Evolutionary conservation across 1,140 invertebrate genomes (phyloP).

Genomic region (Drosophila simulans): DNA sequence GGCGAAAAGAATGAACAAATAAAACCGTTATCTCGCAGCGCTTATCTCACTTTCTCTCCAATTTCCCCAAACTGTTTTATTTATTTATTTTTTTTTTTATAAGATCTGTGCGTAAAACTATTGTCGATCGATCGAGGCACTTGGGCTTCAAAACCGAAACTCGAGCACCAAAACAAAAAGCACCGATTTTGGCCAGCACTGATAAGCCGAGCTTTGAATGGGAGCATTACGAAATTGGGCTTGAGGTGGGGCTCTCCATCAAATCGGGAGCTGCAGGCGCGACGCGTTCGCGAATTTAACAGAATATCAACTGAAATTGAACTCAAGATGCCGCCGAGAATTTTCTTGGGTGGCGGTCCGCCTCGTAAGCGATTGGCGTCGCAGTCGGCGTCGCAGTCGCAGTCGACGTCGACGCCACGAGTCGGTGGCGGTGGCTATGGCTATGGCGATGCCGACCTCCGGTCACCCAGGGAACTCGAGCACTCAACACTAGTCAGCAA

Average conservation of each 20-base stretch:
- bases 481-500: conserved; percentile 45
- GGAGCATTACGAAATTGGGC: conserved; percentile 20
- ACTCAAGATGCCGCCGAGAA: conserved; percentile 74
- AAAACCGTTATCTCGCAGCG: conserved; percentile 30
- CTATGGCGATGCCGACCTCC: conserved; percentile 47
- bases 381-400: conserved; percentile 38
- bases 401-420: conserved; percentile 26
- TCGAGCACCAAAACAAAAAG: conserved; percentile 21
- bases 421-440: conserved; percentile 39
- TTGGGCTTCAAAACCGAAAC: neutral
- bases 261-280: conserved; percentile 57
- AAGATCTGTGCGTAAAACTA: no score
- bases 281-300: conserved; percentile 82
- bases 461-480: conserved; percentile 41
- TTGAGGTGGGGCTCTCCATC: conserved; percentile 5
- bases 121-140: no score
- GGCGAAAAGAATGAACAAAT: conserved; percentile 6
- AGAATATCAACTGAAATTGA: conserved; percentile 82
- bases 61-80: conserved; percentile 2
- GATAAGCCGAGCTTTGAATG: conserved; percentile 18
- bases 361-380: conserved; percentile 31
- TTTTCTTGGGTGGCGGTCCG: conserved; percentile 73
- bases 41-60: conserved; percentile 22
- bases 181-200: neutral
- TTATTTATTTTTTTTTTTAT: no score